Base-by-base conservation (phyloP, 2,113 vertebrate species). In the Podiceps cristatus region DNA sequence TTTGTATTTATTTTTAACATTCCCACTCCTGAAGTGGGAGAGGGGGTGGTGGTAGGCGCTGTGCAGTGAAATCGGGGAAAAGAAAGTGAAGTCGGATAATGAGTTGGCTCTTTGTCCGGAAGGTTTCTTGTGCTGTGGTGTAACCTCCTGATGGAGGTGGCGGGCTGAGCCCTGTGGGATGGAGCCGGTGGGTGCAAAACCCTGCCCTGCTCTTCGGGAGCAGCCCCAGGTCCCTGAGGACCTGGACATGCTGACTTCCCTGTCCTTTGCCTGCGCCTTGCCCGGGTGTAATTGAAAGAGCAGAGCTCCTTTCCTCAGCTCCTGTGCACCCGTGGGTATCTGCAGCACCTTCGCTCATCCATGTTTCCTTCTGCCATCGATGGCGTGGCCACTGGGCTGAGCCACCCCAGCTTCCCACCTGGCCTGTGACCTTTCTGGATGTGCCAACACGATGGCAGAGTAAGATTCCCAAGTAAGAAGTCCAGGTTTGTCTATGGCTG, bases 311-410 rank as follows among this genome's bases (percentile, higher is more conserved):
- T 53, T 63, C 8, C 37, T 63, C 9, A 0, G 25, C 47, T 81
- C 33, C 60, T 2, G 1, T 66, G 52, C 0, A 0, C 47, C n/a
- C 2, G 0, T 0, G 1, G 15, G 28, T 58, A 13, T 7, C 76
- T 59, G 40, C 40, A 55, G 47, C 71, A 55, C 40, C n/a, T 50
- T 56, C 35, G 37, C 18, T 64, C 2, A 0, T 63, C 44, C 49
- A 33, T 2, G 1, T 49, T 60, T 62, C 40, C 62, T 45, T 50
- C 35, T 68, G 68, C 80, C 18, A 4, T 25, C 1, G 1, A 18
- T 33, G 44, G 22, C 47, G 20, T 0, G 2, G 40, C 18, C 62
- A 33, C 44, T 1, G 4, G 49, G 29, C 73, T 42, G 44, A 75
- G 37, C 55, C 56, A 37, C 22, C 13, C 67, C 0, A 1, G 31